Evolutionary conservation across 2,888 invertebrate genomes (phyloP).

Genomic region (Sabellastarte sp.): DNA sequence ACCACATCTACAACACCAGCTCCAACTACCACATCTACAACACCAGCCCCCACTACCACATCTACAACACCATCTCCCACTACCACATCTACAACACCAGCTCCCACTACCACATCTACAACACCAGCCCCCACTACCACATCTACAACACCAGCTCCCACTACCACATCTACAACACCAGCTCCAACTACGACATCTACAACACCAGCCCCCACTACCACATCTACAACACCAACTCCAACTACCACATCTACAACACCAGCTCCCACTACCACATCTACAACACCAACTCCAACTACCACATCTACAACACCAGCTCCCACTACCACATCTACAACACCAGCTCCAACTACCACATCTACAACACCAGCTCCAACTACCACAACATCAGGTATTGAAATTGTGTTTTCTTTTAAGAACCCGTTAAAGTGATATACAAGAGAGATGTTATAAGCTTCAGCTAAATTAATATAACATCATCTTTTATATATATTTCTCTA

Average conservation of each 20-base stretch:
- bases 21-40: not conserved
- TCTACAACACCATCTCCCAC: not conserved
- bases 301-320: not conserved
- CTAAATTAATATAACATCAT: too few species aligned
- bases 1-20: not conserved
- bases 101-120: not conserved
- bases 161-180: conserved; percentile 6
- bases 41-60: not conserved
- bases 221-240: conserved; percentile 2
- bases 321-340: not conserved
- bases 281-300: not conserved
- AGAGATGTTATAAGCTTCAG: too few species aligned
- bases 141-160: conserved; percentile 11
- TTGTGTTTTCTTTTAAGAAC: too few species aligned
- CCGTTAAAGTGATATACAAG: too few species aligned
- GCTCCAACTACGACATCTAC: not conserved
- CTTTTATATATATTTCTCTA: too few species aligned
- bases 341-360: conserved; percentile 1
- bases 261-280: not conserved
- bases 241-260: conserved; percentile 5
- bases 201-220: not conserved
- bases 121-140: conserved; percentile 3
- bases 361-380: not conserved
- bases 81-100: conserved; percentile 4
- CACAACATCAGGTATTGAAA: too few species aligned